Base-by-base conservation (phyloP, 2,797 vertebrate species). In the Darevskia mixta region DNA sequence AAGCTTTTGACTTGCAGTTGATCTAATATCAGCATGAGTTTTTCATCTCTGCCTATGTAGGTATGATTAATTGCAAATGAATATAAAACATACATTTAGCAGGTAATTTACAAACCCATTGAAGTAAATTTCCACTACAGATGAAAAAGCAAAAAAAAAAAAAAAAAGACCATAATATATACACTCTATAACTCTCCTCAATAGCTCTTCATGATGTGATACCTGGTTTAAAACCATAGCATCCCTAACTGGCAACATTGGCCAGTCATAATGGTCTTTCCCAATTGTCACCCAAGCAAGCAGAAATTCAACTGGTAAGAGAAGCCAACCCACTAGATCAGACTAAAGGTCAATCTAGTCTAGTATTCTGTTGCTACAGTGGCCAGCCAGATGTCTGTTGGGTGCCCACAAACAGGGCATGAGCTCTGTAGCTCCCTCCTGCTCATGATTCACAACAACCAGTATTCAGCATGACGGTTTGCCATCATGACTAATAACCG, bases 1-100 rank as follows among this genome's bases (percentile, higher is more conserved):
- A 7, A 88, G 13, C 49, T 88, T 45, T 91, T 82, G 75, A 75
- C 38, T 91, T 93, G 82, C 35, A 79, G 78, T 76, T 82, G 78
- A 85, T 89, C 58, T 82, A 41, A 77, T n/a, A 64, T 55, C 84
- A 25, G 72, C 77, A 69, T 32, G 64, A 45, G 41, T 87, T 92
- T 79, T 71, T 45, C 79, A 90, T 35, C 55, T 84, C 71, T 91
- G 85, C 66, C 69, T 91, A 71, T 75, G 80, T 82, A 89, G 45
- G 49, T 81, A 41, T 49, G 25, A 85, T 93, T 94, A 91, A 84
- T 80, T 78, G 71, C 85, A 90, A 88, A 29, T 35, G 4, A 91
- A 90, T 78, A 88, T 43, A 86, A 71, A 2, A 35, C 83, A 86
- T 89, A 87, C 3, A 20, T 79, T 83, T 79, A 43, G 17, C 69